Conservation (phyloP, 2,113 vertebrate species). For the Myocastor coypus region DNA sequence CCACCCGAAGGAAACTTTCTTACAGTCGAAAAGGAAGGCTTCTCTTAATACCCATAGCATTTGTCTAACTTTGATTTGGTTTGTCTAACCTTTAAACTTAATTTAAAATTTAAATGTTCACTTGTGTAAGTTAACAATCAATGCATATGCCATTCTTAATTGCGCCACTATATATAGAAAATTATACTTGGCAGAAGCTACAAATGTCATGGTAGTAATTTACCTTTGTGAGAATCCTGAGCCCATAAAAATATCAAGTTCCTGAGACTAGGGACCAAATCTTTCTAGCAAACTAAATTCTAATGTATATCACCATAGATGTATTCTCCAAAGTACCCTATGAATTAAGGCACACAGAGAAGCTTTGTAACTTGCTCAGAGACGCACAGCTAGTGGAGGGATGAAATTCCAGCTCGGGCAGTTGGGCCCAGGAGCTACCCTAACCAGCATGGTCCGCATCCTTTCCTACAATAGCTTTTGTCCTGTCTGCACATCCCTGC, state of each 20-base stretch:
- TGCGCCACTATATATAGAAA: conserved; percentile 24
- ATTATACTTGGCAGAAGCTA: not conserved
- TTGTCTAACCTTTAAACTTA: not conserved
- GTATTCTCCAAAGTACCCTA: not conserved
- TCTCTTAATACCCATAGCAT: not conserved
- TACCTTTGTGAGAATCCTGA: not conserved
- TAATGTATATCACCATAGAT: not conserved
- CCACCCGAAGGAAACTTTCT: not conserved
- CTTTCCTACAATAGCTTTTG: not conserved
- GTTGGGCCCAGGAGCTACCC: not conserved
- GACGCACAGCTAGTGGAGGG: not conserved
- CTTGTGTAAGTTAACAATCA: not conserved
- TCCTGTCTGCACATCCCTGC: no score
- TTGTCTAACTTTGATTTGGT: not conserved
- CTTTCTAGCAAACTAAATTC: not conserved
- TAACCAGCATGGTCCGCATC: not conserved
- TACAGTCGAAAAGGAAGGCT: not conserved
- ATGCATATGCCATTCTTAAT: not conserved
- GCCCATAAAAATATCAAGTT: not conserved
- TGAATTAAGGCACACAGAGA: not conserved
- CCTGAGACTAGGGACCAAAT: not conserved
- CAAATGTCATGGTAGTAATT: not conserved
- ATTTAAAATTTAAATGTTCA: conserved; percentile 55
- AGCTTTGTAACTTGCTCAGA: not conserved
- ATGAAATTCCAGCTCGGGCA: not conserved